Conservation (phyloP, 2,113 vertebrate species). For the Cyprinodon variegatus region DNA sequence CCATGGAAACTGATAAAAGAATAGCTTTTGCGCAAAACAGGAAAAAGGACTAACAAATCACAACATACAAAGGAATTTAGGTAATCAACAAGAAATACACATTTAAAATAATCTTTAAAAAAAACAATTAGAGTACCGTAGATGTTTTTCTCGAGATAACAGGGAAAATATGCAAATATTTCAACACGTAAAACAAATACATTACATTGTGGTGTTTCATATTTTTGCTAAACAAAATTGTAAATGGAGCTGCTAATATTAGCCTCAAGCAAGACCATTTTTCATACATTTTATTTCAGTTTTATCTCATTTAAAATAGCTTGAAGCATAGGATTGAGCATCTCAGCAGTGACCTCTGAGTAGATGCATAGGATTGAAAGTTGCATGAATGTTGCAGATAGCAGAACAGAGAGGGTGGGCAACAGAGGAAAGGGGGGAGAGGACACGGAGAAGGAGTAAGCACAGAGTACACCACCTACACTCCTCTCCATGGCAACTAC, state of each 20-base stretch:
- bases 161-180: neutral
- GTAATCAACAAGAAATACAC: conserved; percentile 27
- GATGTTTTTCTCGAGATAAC: neutral
- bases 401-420: conserved; percentile 63
- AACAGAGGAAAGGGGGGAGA: conserved; percentile 53
- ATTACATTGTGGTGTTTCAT: neutral
- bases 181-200: neutral
- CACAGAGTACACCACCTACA: conserved; percentile 77
- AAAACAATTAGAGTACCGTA: neutral
- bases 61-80: conserved; percentile 24
- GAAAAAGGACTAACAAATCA: conserved; percentile 46
- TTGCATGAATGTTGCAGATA: conserved; percentile 65
- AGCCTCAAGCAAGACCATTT: neutral
- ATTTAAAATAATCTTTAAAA: neutral
- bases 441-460: conserved; percentile 67
- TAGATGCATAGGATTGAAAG: conserved; percentile 55
- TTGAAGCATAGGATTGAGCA: neutral
- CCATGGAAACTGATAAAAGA: conserved; percentile 80
- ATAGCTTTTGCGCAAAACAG: conserved; percentile 51
- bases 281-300: neutral
- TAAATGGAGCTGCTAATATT: neutral
- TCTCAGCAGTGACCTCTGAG: conserved; percentile 7
- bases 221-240: neutral
- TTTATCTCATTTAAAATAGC: neutral
- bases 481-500: conserved; percentile 78